These are phyloP conservation scores for Pseudomyrmex sp. DNA, from an alignment of 1,140 invertebrate genomes.

Conservation along the genomic window DNA sequence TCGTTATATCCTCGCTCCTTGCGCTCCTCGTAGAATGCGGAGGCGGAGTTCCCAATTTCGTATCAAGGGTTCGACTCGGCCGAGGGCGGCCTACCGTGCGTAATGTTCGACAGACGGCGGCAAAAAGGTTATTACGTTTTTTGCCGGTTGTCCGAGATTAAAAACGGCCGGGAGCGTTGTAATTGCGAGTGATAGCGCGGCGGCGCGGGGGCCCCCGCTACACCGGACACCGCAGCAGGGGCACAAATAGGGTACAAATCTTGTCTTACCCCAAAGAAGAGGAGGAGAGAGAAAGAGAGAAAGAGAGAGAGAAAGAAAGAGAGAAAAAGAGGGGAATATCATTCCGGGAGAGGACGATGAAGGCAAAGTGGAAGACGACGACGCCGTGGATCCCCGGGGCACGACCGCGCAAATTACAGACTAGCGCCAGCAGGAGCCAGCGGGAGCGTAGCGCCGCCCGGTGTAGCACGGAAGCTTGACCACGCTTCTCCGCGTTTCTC, in stretches of 20 bases:
- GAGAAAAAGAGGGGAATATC: constrained; percentile 70
- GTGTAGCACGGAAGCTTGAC: constrained; percentile 75
- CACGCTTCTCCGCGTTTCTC: constrained; percentile 48
- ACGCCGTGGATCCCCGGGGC: constrained; percentile 74
- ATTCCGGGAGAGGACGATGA: constrained; percentile 73
- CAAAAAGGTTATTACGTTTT: constrained; percentile 77
- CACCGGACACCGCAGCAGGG: constrained; percentile 60
- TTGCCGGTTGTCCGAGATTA: constrained; percentile 75
- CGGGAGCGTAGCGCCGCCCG: constrained; percentile 55
- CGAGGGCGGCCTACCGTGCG: constrained; percentile 21
- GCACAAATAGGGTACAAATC: constrained; percentile 32
- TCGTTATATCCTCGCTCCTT: constrained; percentile 58
- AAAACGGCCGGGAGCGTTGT: constrained; percentile 72
- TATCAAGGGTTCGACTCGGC: constrained; percentile 21
- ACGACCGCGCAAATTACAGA: constrained; percentile 81
- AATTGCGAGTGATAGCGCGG: constrained; percentile 74
- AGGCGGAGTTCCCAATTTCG: constrained; percentile 69
- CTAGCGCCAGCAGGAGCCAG: constrained; percentile 69
- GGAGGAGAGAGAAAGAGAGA: constrained; percentile 10
- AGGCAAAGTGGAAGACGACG: constrained; percentile 46
- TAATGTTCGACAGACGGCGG: constrained; percentile 65
- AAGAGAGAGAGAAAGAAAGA: constrained; percentile 15
- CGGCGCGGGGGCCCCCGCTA: constrained; percentile 60
- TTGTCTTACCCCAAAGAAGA: constrained; percentile 29
- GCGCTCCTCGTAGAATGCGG: constrained; percentile 49